Conservation (phyloP, 2,797 vertebrate species). For the Eupleurogrammus muticus region DNA sequence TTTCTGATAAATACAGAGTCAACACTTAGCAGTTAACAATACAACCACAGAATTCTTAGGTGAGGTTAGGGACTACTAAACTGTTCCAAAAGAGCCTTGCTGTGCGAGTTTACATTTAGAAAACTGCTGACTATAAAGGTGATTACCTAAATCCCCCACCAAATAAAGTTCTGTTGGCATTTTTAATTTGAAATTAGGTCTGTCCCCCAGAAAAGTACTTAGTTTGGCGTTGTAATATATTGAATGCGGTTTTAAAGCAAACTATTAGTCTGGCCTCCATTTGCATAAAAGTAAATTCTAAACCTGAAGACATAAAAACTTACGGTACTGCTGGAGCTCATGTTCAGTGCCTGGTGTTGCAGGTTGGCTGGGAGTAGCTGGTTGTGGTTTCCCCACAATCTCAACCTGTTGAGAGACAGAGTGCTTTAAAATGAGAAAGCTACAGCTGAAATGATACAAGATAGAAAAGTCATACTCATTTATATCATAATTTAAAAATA, state of each 20-base stretch:
- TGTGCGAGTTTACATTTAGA: too few relatives aligned
- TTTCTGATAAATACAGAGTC: neutral
- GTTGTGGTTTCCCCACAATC: conserved; percentile 85
- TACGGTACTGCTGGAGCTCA: conserved; percentile 86
- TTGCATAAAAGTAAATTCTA: neutral
- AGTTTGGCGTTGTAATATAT: neutral
- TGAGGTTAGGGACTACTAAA: neutral
- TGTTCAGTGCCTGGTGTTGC: conserved; percentile 82
- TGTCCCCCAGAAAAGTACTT: neutral
- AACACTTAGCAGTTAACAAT: neutral
- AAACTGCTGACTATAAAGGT: too few relatives aligned
- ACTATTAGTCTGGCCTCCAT: neutral
- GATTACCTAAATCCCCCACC: neutral
- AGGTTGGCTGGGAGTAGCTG: conserved; percentile 76
- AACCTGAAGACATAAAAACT: conserved; percentile 44
- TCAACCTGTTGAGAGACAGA: conserved; percentile 69
- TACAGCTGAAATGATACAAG: neutral
- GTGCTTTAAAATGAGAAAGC: neutral
- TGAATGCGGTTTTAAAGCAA: neutral
- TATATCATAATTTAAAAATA: too few relatives aligned
- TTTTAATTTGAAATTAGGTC: neutral
- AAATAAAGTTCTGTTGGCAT: neutral
- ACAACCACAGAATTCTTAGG: neutral
- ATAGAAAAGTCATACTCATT: neutral
- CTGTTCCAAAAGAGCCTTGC: neutral